Evolutionary conservation across 2,888 invertebrate genomes (phyloP), one percentile per base, ranked within the genome.

Genomic region (Darwinula stevensoni): DNA sequence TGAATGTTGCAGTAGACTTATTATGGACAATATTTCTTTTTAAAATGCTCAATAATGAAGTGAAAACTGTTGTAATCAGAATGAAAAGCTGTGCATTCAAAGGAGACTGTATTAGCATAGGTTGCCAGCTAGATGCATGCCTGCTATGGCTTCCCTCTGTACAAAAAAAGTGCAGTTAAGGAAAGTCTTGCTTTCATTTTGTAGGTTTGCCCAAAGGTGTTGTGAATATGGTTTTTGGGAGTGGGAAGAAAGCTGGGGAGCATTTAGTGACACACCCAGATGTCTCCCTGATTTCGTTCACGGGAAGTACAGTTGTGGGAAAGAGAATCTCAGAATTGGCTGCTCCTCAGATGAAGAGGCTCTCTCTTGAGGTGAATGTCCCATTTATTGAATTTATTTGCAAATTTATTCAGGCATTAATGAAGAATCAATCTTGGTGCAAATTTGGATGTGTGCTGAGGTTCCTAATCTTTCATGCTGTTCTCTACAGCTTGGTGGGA

Each of bases 191-290:
- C n/a, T n/a, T n/a, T n/a, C n/a, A n/a, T n/a, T n/a, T 29, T 40
- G n/a, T 36, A 54, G 57, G 54, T n/a, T 41, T 60, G 13, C 59
- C 59, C 1, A 39, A 47, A 14, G 59, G 59, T 15, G 59, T 59
- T 3, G 47, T 59, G 5, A 59, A 59, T 38, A 47, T 61, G 42
- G 56, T 61, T 4, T 58, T 58, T 42, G 61, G 61, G 5, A 43
- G 46, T 15, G 61, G 61, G 2, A 44, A 46, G 4, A 45, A 42
- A 28, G 57, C 49, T 16, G 60, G 60, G 4, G 50, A 55, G 31
- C 48, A 54, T 2, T 42, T 61, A 3, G 54, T 58, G 2, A 43
- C 39, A 12, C 58, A 61, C 41, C 57, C 57, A 1, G 46, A 52
- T 35, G 52, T 59, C 1, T 47, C 46, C 1, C 34, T 58, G 3